Evolutionary conservation across 2,113 vertebrate genomes (phyloP), one percentile per base, ranked within the genome.

Genomic region (Drymodes brunneopygia): DNA sequence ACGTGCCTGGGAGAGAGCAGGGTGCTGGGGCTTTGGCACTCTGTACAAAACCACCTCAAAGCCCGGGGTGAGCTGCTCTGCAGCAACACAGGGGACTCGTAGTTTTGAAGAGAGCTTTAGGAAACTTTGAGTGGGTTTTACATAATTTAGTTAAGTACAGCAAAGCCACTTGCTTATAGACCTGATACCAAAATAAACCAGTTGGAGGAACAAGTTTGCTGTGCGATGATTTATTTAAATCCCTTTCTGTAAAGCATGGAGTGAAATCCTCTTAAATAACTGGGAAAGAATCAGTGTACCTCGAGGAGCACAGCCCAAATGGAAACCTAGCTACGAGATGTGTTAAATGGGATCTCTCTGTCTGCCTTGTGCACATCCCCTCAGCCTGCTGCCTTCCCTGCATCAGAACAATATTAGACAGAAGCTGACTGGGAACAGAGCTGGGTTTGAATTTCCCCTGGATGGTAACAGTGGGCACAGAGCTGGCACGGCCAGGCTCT

Each of bases 61-160:
- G 71, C 77, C 79, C 75, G 57, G 36, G 4, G 29, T 47, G 94
- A 94, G 42, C 93, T 70, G 79, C 65, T 94, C 16, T 35, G 60
- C 93, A 80, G 75, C 75, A 38, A 24, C 66, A 73, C 60, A 50
- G 77, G 73, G 75, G 60, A 78, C 89, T 44, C 7, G 18, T 78
- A 73, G 88, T 86, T 94, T 86, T 88, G 83, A 94, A 91, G 93
- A 94, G 81, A 81, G 84, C 90, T 96, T 96, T 93, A 93, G 94
- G 90, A 94, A 94, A 96, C 89, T 96, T 90, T 61, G 90, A 95
- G 86, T 88, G 85, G 95, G 77, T 95, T 96, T 95, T 97, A 83
- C 91, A 96, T 96, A 94, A 96, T 94, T 97, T 81, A 36, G 72
- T 90, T 92, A 93, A 96, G 94, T 8, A 66, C 79, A 47, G 86